phyloP scores from a whole-genome alignment of 2,113 vertebrate genomes.

The Anolis sagrei region DNA sequence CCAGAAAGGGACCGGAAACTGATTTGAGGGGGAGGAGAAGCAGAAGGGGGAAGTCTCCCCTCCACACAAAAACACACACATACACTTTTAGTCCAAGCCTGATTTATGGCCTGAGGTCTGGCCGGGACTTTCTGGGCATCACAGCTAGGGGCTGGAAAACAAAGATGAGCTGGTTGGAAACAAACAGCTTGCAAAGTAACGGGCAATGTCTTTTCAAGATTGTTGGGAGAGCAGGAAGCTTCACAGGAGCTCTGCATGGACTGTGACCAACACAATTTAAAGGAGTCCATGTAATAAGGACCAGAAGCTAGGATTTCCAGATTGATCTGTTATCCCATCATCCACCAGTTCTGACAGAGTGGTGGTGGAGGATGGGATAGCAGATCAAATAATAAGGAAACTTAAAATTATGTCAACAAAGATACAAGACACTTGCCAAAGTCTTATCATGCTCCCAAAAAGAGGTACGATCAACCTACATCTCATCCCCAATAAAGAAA shows the following conservation, averaged over 20 bases:
- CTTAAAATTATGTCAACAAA: not conserved
- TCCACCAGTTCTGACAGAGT: not conserved
- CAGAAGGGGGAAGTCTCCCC: not conserved
- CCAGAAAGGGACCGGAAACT: slow-evolving; percentile 15
- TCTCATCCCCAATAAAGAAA: not conserved
- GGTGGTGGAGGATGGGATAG: too few relatives aligned
- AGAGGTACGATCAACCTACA: not conserved
- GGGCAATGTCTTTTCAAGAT: not conserved
- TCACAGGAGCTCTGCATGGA: not conserved
- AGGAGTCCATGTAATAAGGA: not conserved
- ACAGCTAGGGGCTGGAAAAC: not conserved
- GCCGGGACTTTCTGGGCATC: slow-evolving; percentile 5
- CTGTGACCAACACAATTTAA: not conserved
- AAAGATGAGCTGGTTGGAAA: slow-evolving; percentile 5
- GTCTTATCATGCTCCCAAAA: not conserved
- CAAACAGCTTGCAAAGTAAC: not conserved
- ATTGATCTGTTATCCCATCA: not conserved
- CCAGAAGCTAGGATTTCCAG: not conserved
- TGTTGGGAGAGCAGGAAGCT: not conserved
- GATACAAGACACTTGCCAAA: not conserved
- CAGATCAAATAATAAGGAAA: not conserved
- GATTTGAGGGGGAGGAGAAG: not conserved
- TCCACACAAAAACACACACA: too few relatives aligned
- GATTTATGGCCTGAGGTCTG: slow-evolving; percentile 17
- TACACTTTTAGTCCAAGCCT: not conserved